Percentiles rank a stretch among this genome's conserved stretches.
Evolutionary conservation across 2,113 vertebrate species (phyloP).

Genomic region (Pitta sordida): DNA sequence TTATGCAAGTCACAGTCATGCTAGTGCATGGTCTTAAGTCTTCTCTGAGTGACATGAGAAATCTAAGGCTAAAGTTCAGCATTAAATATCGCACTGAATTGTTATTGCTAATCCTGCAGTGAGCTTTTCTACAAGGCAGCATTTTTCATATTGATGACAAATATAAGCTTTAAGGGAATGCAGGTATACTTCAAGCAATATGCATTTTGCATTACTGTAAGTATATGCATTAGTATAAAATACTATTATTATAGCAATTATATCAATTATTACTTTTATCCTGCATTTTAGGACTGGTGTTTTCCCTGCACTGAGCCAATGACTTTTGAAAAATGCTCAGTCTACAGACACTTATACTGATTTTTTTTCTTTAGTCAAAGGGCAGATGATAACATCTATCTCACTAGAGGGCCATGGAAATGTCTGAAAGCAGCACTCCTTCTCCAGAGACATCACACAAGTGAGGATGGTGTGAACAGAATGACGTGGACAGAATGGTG

Average conservation of each 20-base stretch:
- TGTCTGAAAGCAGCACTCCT: not conserved
- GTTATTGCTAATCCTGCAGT: not conserved
- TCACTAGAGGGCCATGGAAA: conserved; percentile 40
- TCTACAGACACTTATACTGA: not conserved
- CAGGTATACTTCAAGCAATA: not conserved
- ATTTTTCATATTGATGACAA: not conserved
- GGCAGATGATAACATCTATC: not conserved
- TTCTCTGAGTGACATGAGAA: not conserved
- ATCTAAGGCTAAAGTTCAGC: not conserved
- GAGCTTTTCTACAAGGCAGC: not conserved
- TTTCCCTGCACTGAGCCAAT: not conserved
- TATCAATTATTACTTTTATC: not conserved
- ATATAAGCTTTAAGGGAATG: not conserved
- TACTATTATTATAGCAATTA: not conserved
- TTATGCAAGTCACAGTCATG: not conserved
- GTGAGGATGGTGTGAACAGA: too few species aligned
- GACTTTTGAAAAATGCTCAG: not conserved
- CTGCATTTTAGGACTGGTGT: not conserved
- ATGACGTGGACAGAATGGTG: not conserved
- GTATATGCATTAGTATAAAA: conserved; percentile 5
- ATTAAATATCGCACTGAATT: not conserved
- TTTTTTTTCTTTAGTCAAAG: not conserved
- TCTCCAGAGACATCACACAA: not conserved
- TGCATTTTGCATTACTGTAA: not conserved
- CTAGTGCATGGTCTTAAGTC: not conserved